A percentile compares a stretch with the other conserved stretches of the same genome.
phyloP scores from a whole-genome alignment of 2,888 invertebrate genomes.

The Xanthorhoe spadicearia region DNA sequence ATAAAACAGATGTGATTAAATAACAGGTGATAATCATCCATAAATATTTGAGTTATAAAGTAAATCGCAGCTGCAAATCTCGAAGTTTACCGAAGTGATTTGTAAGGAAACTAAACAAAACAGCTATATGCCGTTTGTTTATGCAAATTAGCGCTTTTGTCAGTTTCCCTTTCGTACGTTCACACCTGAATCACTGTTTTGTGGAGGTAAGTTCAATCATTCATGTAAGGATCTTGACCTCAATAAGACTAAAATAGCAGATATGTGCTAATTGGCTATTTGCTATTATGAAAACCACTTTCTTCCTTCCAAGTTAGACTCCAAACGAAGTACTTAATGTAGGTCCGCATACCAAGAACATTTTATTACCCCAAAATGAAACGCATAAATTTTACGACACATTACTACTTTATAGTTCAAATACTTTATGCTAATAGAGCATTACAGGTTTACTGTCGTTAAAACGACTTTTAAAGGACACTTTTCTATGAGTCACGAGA shows the following conservation, averaged over 20 bases:
- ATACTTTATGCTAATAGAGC: not conserved
- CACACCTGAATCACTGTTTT: slow-evolving; percentile 28
- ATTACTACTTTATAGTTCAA: not conserved
- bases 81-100: slow-evolving; percentile 40
- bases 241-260: not conserved
- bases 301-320: not conserved
- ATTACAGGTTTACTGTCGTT: not conserved
- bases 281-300: not conserved
- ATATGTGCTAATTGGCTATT: slow-evolving; percentile 1
- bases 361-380: not conserved
- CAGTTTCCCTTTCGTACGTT: slow-evolving; percentile 43
- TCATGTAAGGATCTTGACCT: slow-evolving; percentile 16
- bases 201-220: slow-evolving; percentile 23
- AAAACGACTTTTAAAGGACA: not conserved
- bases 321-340: not conserved
- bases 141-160: slow-evolving; percentile 43
- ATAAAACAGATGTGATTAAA: not conserved
- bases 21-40: slow-evolving; percentile 11
- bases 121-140: slow-evolving; percentile 34
- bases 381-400: not conserved
- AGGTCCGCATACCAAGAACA: not conserved
- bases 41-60: slow-evolving; percentile 28
- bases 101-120: slow-evolving; percentile 43
- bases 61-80: slow-evolving; percentile 35
- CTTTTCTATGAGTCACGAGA: not conserved